Evolutionary conservation across 1,140 invertebrate genomes (phyloP).

Genomic region (Lasioglossum baleicum): DNA sequence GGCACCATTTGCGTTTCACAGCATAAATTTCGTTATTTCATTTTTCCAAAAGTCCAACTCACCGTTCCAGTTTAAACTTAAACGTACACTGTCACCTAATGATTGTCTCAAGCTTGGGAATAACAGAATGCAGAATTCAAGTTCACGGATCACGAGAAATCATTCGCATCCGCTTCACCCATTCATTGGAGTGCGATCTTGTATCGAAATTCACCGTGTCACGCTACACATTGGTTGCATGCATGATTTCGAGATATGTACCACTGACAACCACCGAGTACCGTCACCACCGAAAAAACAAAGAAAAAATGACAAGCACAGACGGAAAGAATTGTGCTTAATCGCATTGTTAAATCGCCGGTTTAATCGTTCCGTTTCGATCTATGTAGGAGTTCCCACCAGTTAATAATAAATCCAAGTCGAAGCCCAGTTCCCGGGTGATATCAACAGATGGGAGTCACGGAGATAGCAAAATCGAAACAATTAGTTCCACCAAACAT

Average conservation of each 20-base stretch:
- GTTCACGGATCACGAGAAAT: not conserved
- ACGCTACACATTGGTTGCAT: conserved; percentile 46
- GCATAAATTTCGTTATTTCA: not conserved
- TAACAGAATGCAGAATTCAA: not conserved
- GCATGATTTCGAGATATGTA: conserved; percentile 32
- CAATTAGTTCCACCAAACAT: conserved; percentile 73
- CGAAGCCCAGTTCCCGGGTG: conserved; percentile 73
- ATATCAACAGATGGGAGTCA: conserved; percentile 76
- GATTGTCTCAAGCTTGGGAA: not conserved
- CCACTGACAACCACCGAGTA: too few species aligned
- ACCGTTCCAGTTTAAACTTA: not conserved
- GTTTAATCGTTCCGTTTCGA: not conserved
- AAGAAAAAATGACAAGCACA: not conserved
- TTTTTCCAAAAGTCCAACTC: not conserved
- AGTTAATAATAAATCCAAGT: conserved; percentile 81
- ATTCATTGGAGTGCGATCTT: not conserved
- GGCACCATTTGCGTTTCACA: not conserved
- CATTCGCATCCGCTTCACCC: conserved; percentile 4
- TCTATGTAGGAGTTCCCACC: conserved; percentile 80
- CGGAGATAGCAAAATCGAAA: conserved; percentile 73
- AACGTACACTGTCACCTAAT: not conserved
- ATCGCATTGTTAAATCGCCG: not conserved
- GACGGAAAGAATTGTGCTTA: too few species aligned
- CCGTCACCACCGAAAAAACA: not conserved
- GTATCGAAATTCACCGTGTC: not conserved